Conservation (phyloP, 2,888 invertebrate genomes). For the Pandemis cinnamomeana region DNA sequence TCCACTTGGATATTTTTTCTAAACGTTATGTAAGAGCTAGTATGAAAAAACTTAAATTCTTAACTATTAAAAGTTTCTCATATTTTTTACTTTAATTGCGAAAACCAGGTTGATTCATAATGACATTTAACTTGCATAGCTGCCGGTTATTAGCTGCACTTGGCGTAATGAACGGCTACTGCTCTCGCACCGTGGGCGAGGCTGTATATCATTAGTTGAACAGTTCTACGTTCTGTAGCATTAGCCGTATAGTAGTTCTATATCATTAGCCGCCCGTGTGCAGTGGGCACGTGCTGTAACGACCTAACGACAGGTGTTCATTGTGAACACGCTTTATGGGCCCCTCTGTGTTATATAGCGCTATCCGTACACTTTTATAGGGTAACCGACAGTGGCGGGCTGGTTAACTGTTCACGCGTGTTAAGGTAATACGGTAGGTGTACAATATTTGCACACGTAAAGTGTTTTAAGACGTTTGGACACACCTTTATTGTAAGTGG, state of each 20-base stretch:
- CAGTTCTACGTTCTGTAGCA: conserved; percentile 19
- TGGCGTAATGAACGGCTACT: conserved; percentile 58
- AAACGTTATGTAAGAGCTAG: too few species aligned
- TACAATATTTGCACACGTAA: background rate
- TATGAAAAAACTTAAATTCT: background rate
- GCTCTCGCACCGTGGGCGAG: conserved; percentile 44
- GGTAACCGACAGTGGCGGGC: background rate
- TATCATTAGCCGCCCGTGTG: conserved; percentile 59
- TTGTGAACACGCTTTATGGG: conserved; percentile 27
- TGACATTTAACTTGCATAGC: conserved; percentile 43
- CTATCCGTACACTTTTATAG: conserved; percentile 19
- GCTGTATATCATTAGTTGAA: conserved; percentile 62
- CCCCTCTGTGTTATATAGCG: conserved; percentile 9
- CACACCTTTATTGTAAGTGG: background rate
- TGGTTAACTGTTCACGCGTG: conserved; percentile 2
- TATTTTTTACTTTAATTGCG: conserved; percentile 10
- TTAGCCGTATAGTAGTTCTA: conserved; percentile 51
- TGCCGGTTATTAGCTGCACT: conserved; percentile 55
- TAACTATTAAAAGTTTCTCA: background rate
- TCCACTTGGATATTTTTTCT: too few species aligned
- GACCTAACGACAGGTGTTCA: conserved; percentile 53
- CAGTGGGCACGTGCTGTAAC: conserved; percentile 59
- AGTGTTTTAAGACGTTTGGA: background rate
- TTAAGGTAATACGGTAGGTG: background rate
- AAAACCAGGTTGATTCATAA: conserved; percentile 24